Conservation (phyloP, 2,888 invertebrate species). For the Eumacrocentrus americanus region DNA sequence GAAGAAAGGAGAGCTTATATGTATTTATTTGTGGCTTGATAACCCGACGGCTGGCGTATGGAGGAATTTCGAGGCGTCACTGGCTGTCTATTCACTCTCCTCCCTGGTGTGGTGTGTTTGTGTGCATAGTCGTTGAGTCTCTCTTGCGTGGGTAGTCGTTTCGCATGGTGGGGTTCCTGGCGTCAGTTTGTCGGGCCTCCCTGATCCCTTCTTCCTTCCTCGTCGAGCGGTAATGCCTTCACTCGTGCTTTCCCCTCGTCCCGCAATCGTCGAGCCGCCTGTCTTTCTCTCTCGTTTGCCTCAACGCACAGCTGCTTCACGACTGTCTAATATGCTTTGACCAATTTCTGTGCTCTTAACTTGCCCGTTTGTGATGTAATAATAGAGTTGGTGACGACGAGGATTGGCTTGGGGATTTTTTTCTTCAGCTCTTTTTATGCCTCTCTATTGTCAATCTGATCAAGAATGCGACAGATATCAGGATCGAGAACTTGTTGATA, state of each 20-base stretch:
- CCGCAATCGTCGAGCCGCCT: too few relatives aligned
- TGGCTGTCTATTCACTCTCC: constrained; percentile 17
- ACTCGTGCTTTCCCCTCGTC: constrained; percentile 12
- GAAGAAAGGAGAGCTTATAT: not conserved
- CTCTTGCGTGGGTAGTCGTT: constrained; percentile 15
- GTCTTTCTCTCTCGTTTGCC: constrained; percentile 24
- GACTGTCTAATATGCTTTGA: too few relatives aligned
- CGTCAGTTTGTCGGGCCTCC: constrained; percentile 57
- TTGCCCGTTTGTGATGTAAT: constrained; percentile 29
- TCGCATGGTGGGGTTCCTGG: constrained; percentile 50
- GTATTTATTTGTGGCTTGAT: constrained; percentile 13
- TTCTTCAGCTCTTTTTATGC: not conserved
- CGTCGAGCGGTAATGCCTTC: constrained; percentile 31
- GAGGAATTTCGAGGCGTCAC: constrained; percentile 22
- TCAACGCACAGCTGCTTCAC: constrained; percentile 13
- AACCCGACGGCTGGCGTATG: constrained; percentile 11
- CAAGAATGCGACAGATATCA: not conserved
- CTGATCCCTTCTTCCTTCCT: constrained; percentile 41
- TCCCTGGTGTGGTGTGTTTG: not conserved
- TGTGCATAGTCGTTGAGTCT: not conserved
- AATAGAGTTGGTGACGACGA: constrained; percentile 21
- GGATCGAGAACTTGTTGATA: not conserved
- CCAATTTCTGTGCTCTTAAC: constrained; percentile 5
- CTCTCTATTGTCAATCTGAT: not conserved
- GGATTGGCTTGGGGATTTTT: too few relatives aligned